Conservation (phyloP, 2,888 invertebrate species). For the Lithophane socia region DNA sequence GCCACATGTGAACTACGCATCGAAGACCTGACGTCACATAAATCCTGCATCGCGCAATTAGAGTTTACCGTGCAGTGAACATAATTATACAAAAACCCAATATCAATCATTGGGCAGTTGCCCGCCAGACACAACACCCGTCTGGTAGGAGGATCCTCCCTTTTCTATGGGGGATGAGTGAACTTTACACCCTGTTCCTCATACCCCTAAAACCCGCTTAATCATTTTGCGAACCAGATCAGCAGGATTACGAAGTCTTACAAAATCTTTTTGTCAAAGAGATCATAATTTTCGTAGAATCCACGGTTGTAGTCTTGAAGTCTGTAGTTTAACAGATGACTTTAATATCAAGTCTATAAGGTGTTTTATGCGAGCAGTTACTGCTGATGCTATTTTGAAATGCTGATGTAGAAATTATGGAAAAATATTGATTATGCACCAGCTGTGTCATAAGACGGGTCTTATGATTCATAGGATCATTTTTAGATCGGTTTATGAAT, state of each 20-base stretch:
- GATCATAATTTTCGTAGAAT: constrained; percentile 13
- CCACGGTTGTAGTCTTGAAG: neutral
- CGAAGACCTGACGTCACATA: too few species aligned
- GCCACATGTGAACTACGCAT: too few species aligned
- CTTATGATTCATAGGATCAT: constrained; percentile 8
- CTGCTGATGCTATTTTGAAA: constrained; percentile 18
- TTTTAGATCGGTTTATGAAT: constrained; percentile 1
- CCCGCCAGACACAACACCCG: too few species aligned
- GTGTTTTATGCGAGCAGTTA: constrained; percentile 6
- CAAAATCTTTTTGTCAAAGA: constrained; percentile 31
- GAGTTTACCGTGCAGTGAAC: too few species aligned
- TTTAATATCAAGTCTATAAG: constrained; percentile 28
- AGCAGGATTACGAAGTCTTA: constrained; percentile 20
- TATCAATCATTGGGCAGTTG: too few species aligned
- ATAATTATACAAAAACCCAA: too few species aligned
- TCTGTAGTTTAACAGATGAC: constrained; percentile 10
- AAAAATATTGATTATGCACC: constrained; percentile 24
- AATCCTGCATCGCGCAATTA: too few species aligned
- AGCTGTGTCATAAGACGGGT: constrained; percentile 2
- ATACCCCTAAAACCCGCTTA: too few species aligned
- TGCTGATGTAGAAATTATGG: constrained; percentile 31
- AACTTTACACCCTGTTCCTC: too few species aligned
- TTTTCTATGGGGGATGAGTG: too few species aligned
- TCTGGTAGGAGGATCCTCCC: too few species aligned
- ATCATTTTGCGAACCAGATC: neutral